These are phyloP conservation scores for Bucco capensis DNA, from an alignment of 2,113 vertebrate genomes.

Conservation along the genomic window DNA sequence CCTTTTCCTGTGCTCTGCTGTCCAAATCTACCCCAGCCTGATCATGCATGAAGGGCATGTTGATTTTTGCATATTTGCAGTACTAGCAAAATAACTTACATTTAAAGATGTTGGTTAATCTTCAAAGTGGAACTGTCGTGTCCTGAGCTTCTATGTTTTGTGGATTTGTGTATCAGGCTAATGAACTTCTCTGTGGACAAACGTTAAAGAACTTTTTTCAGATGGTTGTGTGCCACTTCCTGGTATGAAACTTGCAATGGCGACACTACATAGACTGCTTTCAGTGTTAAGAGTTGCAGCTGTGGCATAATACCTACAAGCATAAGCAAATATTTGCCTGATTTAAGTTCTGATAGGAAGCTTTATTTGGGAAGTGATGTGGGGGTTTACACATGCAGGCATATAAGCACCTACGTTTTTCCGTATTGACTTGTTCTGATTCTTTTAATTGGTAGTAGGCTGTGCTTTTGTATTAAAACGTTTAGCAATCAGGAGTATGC, in stretches of 20 bases:
- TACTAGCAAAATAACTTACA: not conserved
- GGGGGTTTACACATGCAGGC: not conserved
- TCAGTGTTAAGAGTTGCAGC: not conserved
- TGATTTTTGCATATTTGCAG: not conserved
- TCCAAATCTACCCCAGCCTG: not conserved
- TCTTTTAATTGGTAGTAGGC: not conserved
- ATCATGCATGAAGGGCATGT: fast-evolving
- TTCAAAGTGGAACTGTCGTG: not conserved
- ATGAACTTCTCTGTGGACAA: not conserved
- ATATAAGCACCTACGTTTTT: not conserved
- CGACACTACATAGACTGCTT: not conserved
- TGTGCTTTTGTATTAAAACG: not conserved
- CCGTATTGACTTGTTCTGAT: not conserved
- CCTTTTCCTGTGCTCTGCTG: not conserved
- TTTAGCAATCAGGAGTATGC: not conserved
- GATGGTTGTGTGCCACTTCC: conserved; percentile 1
- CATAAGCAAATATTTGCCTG: not conserved
- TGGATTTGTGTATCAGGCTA: not conserved
- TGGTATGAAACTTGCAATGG: not conserved
- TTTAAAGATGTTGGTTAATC: not conserved
- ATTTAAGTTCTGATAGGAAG: not conserved
- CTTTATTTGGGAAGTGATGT: not conserved
- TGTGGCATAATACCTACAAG: not conserved
- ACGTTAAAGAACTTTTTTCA: not conserved
- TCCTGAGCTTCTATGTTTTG: not conserved